Conservation (phyloP, 1,140 invertebrate genomes). For the Panonychus citri region DNA sequence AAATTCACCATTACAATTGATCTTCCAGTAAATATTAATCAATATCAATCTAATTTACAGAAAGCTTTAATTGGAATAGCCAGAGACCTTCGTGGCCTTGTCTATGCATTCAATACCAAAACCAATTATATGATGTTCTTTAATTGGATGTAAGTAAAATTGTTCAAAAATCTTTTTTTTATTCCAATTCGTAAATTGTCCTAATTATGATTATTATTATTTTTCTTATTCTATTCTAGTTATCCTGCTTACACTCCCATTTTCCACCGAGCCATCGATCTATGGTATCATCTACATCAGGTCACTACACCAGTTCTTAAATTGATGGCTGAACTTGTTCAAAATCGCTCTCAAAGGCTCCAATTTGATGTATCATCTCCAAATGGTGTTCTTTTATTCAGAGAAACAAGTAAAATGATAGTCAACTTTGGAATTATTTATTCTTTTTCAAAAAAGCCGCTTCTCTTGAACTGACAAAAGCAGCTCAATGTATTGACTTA, state of each 20-base stretch:
- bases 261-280: constrained; percentile 65
- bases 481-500: no score
- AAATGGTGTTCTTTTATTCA: constrained; percentile 82
- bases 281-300: constrained; percentile 75
- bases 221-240: constrained; percentile 10
- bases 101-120: constrained; percentile 88
- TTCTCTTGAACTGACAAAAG: no score
- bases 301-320: constrained; percentile 83
- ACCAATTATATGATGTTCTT: constrained; percentile 94
- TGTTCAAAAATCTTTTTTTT: constrained; percentile 1
- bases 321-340: constrained; percentile 79
- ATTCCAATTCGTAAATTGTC: no score
- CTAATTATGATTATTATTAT: no score
- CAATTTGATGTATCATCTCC: constrained; percentile 97
- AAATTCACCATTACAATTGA: background rate
- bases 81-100: constrained; percentile 72
- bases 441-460: no score
- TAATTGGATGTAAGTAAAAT: constrained; percentile 84
- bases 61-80: constrained; percentile 83
- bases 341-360: constrained; percentile 82
- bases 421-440: constrained; percentile 92
- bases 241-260: constrained; percentile 75
- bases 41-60: constrained; percentile 1
- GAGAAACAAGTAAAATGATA: constrained; percentile 89
- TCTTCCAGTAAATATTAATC: background rate